Base-by-base conservation (phyloP, 2,113 vertebrate genomes). In the Menidia beryllina region DNA sequence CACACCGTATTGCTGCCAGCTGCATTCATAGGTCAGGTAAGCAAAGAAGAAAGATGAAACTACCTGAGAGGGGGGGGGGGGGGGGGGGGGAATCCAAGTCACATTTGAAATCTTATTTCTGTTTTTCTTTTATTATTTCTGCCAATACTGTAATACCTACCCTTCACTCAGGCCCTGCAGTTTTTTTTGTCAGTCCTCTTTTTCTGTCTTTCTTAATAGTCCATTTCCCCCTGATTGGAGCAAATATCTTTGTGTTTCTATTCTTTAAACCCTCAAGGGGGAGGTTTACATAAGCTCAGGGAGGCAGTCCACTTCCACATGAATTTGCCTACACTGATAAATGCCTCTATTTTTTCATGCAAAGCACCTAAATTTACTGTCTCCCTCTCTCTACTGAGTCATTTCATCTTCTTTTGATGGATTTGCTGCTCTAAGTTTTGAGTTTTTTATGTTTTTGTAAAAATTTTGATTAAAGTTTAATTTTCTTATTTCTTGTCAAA, bases 321-420 rank as follows among this genome's bases (percentile, higher is more conserved):
- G 72, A 77, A 81, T 81, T 58, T 86, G 67, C 79, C 66, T 81
- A 63, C 6, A 21, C 50, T 82, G 75, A 86, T 81, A 78, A 85
- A 85, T 82, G 55, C 20, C 67, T 54, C n/a, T 68, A 60, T 52
- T 61, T 61, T 52, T 56, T 20, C 19, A 14, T 61, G 60, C 41
- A 50, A 59, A 36, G 47, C 64, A 72, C 50, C 78, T 80, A 71
- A 47, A 75, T 84, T 59, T 72, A 55, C 54, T 56, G 53, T 65
- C 43, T 47, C 30, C 13, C 48, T 68, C 59, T 75, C 55, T 38
- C 34, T 49, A 26, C 69, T 39, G 41, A 50, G 61, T 79, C 24
- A 2, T 30, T 59, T 61, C 45, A 47, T 59, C 69, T 47, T 27
- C 34, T 72, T 79, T 69, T 69, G 10, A n/a, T n/a, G n/a, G n/a